Conservation (phyloP, 2,113 vertebrate species). For the Dromaius novaehollandiae region DNA sequence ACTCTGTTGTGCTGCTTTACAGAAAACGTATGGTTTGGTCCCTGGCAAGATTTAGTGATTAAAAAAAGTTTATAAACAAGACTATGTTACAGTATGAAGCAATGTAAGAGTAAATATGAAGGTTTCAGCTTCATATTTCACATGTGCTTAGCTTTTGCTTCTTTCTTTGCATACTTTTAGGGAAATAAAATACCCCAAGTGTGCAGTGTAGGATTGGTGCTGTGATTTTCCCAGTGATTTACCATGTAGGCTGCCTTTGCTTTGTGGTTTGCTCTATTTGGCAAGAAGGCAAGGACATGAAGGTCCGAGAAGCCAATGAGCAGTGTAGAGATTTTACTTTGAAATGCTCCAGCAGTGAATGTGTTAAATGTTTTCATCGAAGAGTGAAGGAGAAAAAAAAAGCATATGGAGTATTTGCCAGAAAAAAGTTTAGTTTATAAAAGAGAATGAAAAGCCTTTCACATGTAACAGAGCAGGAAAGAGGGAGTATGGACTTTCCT, state of each 20-base stretch:
- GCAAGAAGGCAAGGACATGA: background rate
- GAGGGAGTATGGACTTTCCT: rapidly evolving
- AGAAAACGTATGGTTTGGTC: background rate
- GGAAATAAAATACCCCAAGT: background rate
- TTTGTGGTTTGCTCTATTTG: background rate
- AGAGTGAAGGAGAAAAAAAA: background rate
- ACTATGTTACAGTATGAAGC: background rate
- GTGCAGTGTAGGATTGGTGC: background rate
- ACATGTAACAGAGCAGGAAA: background rate
- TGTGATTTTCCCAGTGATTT: background rate
- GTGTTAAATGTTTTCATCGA: slow-evolving; percentile 19
- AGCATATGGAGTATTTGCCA: background rate
- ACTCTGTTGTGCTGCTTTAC: background rate
- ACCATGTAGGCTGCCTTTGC: background rate
- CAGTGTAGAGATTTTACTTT: background rate
- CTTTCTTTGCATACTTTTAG: background rate
- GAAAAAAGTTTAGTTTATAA: background rate
- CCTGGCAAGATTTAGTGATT: background rate
- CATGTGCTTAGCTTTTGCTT: background rate
- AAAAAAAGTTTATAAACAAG: too few species aligned
- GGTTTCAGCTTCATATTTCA: background rate
- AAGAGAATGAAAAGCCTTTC: background rate
- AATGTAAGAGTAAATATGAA: background rate
- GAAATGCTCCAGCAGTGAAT: slow-evolving; percentile 4
- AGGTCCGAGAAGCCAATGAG: background rate